phyloP scores from a whole-genome alignment of 2,797 vertebrate genomes.

The Onychomys leucogaster region DNA sequence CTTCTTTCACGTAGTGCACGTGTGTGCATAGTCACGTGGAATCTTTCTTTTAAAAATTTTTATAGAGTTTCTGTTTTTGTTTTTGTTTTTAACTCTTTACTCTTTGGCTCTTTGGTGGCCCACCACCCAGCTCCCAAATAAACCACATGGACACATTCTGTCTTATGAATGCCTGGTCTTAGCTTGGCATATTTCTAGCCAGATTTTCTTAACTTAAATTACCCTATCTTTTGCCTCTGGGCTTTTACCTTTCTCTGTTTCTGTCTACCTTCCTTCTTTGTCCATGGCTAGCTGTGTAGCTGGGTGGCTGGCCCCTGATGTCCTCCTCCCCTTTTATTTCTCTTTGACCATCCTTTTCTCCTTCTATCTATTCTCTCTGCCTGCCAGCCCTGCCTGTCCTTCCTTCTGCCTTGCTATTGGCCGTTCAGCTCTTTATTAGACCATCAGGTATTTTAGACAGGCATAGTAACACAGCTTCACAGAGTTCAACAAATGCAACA shows the following conservation, averaged over 20 bases:
- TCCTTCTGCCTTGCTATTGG: background rate
- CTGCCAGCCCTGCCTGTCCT: background rate
- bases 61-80: too few species aligned
- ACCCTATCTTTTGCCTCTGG: background rate
- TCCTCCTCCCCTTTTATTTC: background rate
- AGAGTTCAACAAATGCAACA: background rate
- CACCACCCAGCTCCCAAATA: background rate
- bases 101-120: background rate
- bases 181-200: background rate
- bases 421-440: background rate
- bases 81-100: background rate
- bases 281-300: background rate
- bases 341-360: background rate
- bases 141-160: background rate
- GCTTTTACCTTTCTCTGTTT: background rate
- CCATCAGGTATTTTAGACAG: background rate
- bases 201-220: background rate
- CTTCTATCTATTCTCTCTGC: background rate
- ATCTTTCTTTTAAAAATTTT: too few species aligned
- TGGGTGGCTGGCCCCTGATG: background rate
- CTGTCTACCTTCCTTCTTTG: background rate
- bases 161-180: background rate
- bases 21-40: background rate
- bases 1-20: background rate
- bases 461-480: background rate